Percentiles rank a stretch among this genome's conserved stretches.
These are phyloP conservation scores for Lordiphosa mommai DNA, from an alignment of 1,140 invertebrate genomes.

Conservation along the genomic window DNA sequence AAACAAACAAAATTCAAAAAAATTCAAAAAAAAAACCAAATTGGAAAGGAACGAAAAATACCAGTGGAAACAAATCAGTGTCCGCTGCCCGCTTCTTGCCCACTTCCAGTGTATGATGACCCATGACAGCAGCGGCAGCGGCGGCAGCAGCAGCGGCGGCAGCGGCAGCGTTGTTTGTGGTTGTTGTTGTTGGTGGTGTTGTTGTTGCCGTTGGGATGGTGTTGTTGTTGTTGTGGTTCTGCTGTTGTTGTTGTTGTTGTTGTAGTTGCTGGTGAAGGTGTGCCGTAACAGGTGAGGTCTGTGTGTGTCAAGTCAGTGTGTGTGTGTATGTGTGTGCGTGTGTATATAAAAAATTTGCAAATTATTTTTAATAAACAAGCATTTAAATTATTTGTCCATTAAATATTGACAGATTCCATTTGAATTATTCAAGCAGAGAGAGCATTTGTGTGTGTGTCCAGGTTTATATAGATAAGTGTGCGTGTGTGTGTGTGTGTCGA, in stretches of 20 bases:
- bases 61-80: constrained; percentile 91
- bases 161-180: constrained; percentile 78
- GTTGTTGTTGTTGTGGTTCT: constrained; percentile 49
- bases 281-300: constrained; percentile 73
- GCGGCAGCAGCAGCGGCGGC: constrained; percentile 81
- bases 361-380: constrained; percentile 44
- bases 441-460: constrained; percentile 25
- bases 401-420: constrained; percentile 58
- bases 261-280: constrained; percentile 66
- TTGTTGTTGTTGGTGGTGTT: constrained; percentile 60
- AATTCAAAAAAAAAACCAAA: constrained; percentile 37
- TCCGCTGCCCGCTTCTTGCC: constrained; percentile 88
- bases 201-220: constrained; percentile 64
- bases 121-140: constrained; percentile 78
- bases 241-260: constrained; percentile 48
- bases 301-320: constrained; percentile 28
- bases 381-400: constrained; percentile 59
- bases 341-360: constrained; percentile 9
- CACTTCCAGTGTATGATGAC: constrained; percentile 81
- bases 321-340: constrained; percentile 17
- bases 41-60: constrained; percentile 81
- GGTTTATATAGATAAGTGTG: constrained; percentile 11
- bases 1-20: constrained; percentile 24
- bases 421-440: constrained; percentile 54
- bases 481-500: constrained; percentile 14